Percentiles rank a stretch among this genome's conserved stretches.
phyloP scores from a whole-genome alignment of 2,888 invertebrate genomes.

The Escarpia spicata region DNA sequence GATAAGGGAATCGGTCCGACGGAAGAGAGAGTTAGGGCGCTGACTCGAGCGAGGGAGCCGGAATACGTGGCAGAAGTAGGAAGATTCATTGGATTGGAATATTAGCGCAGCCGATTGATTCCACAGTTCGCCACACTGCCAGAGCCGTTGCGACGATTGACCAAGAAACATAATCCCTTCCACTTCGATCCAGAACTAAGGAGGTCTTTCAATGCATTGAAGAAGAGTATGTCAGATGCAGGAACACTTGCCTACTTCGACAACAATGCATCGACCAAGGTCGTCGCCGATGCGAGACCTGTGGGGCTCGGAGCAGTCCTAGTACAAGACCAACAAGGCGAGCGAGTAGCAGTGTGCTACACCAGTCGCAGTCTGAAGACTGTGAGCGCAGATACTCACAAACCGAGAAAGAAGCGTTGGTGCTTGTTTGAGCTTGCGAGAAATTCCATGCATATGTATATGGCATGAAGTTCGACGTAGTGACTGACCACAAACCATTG shows the following conservation, averaged over 20 bases:
- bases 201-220: not conserved
- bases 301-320: slow-evolving; percentile 24
- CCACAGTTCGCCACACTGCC: not conserved
- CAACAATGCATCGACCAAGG: slow-evolving; percentile 21
- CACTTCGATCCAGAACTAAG: slow-evolving; percentile 2
- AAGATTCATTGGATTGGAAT: not conserved
- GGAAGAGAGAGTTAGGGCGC: not conserved
- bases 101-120: slow-evolving; percentile 11
- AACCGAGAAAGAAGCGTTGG: not conserved
- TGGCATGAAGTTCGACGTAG: not conserved
- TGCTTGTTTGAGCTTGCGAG: not conserved
- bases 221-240: not conserved
- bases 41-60: not conserved
- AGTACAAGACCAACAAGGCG: not conserved
- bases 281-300: slow-evolving; percentile 26
- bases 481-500: not conserved
- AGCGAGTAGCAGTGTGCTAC: too few relatives aligned
- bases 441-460: not conserved
- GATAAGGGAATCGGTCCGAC: slow-evolving; percentile 6
- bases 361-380: not conserved
- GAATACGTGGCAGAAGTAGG: not conserved
- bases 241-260: slow-evolving; percentile 24
- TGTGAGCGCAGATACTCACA: slow-evolving; percentile 7
- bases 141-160: not conserved
- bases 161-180: not conserved